Percentiles rank a stretch among this genome's conserved stretches.
These are phyloP conservation scores for Prionailurus viverrinus DNA, from an alignment of 2,113 vertebrate genomes.

Conservation along the genomic window DNA sequence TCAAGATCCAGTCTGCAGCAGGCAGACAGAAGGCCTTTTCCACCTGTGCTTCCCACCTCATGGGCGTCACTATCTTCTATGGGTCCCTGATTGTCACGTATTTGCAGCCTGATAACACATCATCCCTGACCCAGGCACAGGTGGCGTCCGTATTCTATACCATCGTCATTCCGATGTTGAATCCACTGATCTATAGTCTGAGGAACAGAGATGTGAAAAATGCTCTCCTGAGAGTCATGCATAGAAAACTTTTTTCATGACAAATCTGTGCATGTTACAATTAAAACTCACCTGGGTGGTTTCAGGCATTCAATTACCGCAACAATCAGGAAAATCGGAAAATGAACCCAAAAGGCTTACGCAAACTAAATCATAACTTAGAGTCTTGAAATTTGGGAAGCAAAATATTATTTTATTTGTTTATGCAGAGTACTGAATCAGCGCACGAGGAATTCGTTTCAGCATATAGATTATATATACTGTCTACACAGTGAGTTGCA, in stretches of 20 bases:
- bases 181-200: conserved; percentile 65
- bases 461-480: not conserved
- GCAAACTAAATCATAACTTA: not conserved
- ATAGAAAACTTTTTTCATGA: not conserved
- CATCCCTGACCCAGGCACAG: conserved; percentile 66
- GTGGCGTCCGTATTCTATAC: conserved; percentile 73
- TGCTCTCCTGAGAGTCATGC: conserved; percentile 35
- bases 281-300: not conserved
- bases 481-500: not conserved
- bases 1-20: conserved; percentile 62
- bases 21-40: conserved; percentile 79
- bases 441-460: not conserved
- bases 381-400: not conserved
- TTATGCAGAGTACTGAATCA: not conserved
- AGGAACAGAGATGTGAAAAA: conserved; percentile 77
- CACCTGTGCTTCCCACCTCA: conserved; percentile 79
- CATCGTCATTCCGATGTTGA: conserved; percentile 76
- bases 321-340: not conserved
- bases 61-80: conserved; percentile 71
- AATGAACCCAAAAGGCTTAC: not conserved
- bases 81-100: conserved; percentile 72
- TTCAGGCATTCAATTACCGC: not conserved
- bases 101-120: conserved; percentile 63
- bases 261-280: not conserved
- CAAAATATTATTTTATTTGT: not conserved